phyloP scores from a whole-genome alignment of 2,113 vertebrate species.

The Leptodactylus fuscus region DNA sequence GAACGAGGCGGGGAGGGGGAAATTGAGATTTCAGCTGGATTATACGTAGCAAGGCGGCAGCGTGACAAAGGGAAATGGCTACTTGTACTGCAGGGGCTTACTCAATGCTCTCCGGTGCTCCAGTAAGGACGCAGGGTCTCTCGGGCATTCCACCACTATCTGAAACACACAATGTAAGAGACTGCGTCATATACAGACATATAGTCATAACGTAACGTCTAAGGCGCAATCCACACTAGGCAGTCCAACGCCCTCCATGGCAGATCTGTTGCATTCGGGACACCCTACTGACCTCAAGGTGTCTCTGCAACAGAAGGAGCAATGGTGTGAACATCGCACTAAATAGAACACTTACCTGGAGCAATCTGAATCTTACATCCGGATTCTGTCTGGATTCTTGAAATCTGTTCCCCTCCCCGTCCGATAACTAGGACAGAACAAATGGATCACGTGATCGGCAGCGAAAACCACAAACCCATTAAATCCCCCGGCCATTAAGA shows the following conservation, averaged over 20 bases:
- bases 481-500: too few species aligned
- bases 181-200: too few species aligned
- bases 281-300: too few species aligned
- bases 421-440: conserved; percentile 87
- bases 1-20: not conserved
- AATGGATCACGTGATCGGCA: not conserved
- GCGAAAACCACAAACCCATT: not conserved
- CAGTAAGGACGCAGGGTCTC: conserved; percentile 94
- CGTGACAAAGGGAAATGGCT: conserved; percentile 9
- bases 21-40: not conserved
- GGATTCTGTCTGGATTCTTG: conserved; percentile 97
- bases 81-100: conserved; percentile 72
- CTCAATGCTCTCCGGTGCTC: conserved; percentile 96
- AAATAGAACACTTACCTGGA: conserved; percentile 79
- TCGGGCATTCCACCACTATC: conserved; percentile 97
- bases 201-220: too few species aligned
- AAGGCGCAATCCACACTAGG: too few species aligned
- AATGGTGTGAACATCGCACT: too few species aligned
- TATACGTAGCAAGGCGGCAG: conserved; percentile 14
- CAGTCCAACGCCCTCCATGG: too few species aligned
- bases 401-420: conserved; percentile 98
- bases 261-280: too few species aligned
- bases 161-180: conserved; percentile 73
- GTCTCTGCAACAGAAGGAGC: too few species aligned
- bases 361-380: conserved; percentile 99